A percentile compares a stretch with the other conserved stretches of the same genome.
phyloP scores from a whole-genome alignment of 2,797 vertebrate species.

The Acropternis orthonyx region DNA sequence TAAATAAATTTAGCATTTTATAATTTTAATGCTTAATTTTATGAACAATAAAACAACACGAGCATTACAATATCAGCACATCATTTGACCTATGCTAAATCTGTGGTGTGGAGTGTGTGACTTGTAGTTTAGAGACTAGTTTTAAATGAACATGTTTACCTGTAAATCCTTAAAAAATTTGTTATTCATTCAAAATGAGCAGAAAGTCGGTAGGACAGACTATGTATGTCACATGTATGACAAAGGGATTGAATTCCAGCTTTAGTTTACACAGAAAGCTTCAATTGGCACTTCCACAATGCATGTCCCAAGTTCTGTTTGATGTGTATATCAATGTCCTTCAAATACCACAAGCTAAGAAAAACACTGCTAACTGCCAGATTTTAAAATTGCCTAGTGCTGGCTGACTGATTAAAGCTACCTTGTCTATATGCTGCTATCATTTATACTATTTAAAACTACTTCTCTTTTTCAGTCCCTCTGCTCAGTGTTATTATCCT shows the following conservation, averaged over 20 bases:
- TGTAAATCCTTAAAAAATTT: background rate
- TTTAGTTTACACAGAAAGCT: background rate
- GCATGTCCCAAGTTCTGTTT: constrained; percentile 17
- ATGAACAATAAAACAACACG: background rate
- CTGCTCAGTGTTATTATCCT: constrained; percentile 6
- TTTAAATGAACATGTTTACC: background rate
- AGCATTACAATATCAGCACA: background rate
- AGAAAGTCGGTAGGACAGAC: background rate
- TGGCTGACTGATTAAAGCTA: constrained; percentile 30
- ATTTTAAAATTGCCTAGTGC: constrained; percentile 25
- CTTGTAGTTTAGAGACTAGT: background rate
- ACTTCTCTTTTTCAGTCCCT: background rate
- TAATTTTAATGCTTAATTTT: background rate
- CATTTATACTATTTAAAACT: constrained; percentile 30
- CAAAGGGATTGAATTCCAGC: constrained; percentile 17
- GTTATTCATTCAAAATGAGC: background rate
- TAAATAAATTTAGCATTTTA: background rate
- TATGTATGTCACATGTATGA: background rate
- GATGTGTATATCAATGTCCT: constrained; percentile 43
- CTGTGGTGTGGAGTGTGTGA: background rate
- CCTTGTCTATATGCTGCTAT: constrained; percentile 10
- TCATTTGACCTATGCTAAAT: background rate
- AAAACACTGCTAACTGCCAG: background rate
- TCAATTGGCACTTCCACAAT: background rate
- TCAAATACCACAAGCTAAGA: constrained; percentile 37